These are phyloP conservation scores for Junco hyemalis DNA, from an alignment of 2,113 vertebrate genomes.

Conservation along the genomic window DNA sequence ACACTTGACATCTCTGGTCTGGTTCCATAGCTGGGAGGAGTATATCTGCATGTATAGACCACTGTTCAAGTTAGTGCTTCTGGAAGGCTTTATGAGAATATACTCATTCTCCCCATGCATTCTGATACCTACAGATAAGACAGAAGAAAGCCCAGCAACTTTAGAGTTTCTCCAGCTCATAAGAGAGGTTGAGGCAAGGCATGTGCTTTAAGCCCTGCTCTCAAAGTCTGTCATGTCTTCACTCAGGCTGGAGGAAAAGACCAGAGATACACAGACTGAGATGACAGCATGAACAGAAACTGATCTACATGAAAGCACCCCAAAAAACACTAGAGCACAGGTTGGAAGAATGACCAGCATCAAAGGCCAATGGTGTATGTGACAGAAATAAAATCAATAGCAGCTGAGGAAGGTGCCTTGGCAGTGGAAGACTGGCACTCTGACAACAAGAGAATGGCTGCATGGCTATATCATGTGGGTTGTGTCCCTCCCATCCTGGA, in stretches of 20 bases:
- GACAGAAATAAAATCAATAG: neutral
- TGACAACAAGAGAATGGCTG: neutral
- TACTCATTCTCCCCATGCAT: neutral
- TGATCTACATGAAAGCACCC: neutral
- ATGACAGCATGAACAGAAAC: neutral
- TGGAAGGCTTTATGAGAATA: neutral
- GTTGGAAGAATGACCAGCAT: neutral
- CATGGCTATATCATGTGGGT: fast-evolving
- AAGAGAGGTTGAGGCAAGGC: neutral
- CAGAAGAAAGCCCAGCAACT: neutral
- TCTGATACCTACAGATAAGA: neutral
- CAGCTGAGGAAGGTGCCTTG: neutral
- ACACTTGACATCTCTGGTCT: neutral
- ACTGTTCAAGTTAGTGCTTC: neutral
- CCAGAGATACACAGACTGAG: neutral
- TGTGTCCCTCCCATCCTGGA: neutral
- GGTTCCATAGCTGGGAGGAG: neutral
- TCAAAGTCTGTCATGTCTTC: neutral
- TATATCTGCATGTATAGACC: neutral
- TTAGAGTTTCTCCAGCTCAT: neutral
- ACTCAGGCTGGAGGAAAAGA: neutral
- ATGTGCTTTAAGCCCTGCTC: neutral
- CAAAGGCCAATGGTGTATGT: fast-evolving
- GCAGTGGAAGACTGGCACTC: neutral
- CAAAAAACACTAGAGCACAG: neutral